phyloP scores from a whole-genome alignment of 2,888 invertebrate genomes.

The Thymelicus sylvestris region DNA sequence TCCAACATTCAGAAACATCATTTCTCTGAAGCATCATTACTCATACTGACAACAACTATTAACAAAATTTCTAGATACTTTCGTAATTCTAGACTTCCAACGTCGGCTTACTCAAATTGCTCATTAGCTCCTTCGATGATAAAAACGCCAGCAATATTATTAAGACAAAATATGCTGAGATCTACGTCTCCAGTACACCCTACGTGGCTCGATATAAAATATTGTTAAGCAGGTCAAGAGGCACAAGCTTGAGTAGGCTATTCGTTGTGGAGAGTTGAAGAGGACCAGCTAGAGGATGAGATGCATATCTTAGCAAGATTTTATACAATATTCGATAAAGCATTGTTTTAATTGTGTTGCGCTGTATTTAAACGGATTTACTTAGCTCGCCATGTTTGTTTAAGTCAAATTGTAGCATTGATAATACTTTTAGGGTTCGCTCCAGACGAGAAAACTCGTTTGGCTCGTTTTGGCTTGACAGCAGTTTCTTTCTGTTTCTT shows the following conservation, averaged over 20 bases:
- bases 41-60: too few relatives aligned
- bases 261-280: constrained; percentile 23
- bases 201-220: constrained; percentile 32
- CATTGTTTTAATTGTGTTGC: not conserved
- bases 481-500: too few relatives aligned
- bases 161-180: constrained; percentile 6
- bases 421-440: too few relatives aligned
- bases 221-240: constrained; percentile 36
- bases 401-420: too few relatives aligned
- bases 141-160: not conserved
- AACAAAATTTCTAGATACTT: too few relatives aligned
- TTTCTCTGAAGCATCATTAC: too few relatives aligned
- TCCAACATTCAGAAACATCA: too few relatives aligned
- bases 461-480: too few relatives aligned
- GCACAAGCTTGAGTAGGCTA: constrained; percentile 26
- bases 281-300: constrained; percentile 29
- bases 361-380: not conserved
- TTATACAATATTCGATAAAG: not conserved
- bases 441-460: too few relatives aligned
- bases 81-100: too few relatives aligned
- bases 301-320: constrained; percentile 12
- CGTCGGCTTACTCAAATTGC: not conserved
- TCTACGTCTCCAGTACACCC: constrained; percentile 27
- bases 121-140: not conserved
- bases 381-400: too few relatives aligned